Conservation (phyloP, 92 coral and sea anemone genomes). For the Zoanthus sansibaricus region DNA sequence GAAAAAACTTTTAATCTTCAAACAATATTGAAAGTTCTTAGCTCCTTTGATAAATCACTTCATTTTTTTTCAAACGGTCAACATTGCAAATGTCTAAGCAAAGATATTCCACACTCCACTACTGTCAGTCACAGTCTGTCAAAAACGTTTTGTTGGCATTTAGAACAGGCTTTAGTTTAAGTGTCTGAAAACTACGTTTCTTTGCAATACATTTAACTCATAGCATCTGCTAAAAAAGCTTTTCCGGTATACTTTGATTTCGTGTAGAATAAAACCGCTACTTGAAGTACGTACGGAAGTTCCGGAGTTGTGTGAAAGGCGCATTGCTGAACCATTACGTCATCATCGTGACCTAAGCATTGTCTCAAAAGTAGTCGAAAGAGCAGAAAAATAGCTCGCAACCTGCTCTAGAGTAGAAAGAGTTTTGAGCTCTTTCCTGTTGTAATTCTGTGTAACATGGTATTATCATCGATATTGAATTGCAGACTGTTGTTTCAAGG, state of each 20-base stretch:
- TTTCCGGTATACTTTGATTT: not conserved
- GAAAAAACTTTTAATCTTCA: not conserved
- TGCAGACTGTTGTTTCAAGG: not conserved
- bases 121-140: not conserved
- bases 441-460: constrained; percentile 9
- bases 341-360: constrained; percentile 40
- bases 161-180: not conserved
- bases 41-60: constrained; percentile 5
- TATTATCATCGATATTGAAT: not conserved
- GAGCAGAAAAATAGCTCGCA: not conserved
- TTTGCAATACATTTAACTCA: not conserved
- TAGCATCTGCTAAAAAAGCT: too few relatives aligned
- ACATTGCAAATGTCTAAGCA: not conserved
- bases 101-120: not conserved
- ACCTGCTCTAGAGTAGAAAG: constrained; percentile 40
- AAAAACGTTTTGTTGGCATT: not conserved
- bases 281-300: not conserved
- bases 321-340: constrained; percentile 39
- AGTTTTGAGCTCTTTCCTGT: constrained; percentile 30
- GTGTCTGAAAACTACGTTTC: not conserved
- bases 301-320: constrained; percentile 23
- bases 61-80: not conserved
- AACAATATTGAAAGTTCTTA: not conserved
- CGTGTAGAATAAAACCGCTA: not conserved
- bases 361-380: not conserved